Conservation (phyloP, 2,888 invertebrate genomes). For the Pyrrhia umbra region DNA sequence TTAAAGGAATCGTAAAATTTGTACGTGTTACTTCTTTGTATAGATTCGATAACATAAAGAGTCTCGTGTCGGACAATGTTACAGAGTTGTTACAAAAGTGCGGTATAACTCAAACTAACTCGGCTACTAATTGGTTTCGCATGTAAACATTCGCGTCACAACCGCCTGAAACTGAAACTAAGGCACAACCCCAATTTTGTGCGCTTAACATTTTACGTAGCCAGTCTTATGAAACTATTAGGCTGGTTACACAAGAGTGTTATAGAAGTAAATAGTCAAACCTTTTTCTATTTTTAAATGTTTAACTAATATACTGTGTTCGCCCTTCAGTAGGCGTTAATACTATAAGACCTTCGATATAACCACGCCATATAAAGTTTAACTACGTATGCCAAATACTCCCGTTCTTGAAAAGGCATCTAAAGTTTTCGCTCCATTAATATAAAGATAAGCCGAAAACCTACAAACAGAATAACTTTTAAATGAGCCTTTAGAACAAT, state of each 20-base stretch:
- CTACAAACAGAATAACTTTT: background rate
- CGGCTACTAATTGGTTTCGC: slow-evolving; percentile 44
- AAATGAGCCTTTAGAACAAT: background rate
- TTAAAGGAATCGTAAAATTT: slow-evolving; percentile 30
- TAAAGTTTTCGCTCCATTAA: too few species aligned
- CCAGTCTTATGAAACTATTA: slow-evolving; percentile 34
- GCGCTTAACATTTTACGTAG: slow-evolving; percentile 19
- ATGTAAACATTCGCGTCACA: slow-evolving; percentile 33
- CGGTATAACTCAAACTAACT: slow-evolving; percentile 40
- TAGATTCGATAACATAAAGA: slow-evolving; percentile 12
- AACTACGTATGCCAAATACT: too few species aligned
- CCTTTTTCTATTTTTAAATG: background rate
- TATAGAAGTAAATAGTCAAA: background rate
- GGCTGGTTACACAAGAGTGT: slow-evolving; percentile 17
- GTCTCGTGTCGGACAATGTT: slow-evolving; percentile 11
- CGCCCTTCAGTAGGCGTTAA: too few species aligned
- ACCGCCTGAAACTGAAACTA: slow-evolving; percentile 18
- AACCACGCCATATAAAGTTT: too few species aligned
- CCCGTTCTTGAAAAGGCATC: too few species aligned
- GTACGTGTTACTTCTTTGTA: slow-evolving; percentile 18
- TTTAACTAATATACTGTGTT: too few species aligned
- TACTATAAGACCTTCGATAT: too few species aligned
- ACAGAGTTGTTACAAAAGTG: slow-evolving; percentile 20
- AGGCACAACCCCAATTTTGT: slow-evolving; percentile 12
- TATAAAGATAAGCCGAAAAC: too few species aligned